These are phyloP conservation scores for Perccottus glenii DNA, from an alignment of 2,113 vertebrate genomes.

Conservation along the genomic window DNA sequence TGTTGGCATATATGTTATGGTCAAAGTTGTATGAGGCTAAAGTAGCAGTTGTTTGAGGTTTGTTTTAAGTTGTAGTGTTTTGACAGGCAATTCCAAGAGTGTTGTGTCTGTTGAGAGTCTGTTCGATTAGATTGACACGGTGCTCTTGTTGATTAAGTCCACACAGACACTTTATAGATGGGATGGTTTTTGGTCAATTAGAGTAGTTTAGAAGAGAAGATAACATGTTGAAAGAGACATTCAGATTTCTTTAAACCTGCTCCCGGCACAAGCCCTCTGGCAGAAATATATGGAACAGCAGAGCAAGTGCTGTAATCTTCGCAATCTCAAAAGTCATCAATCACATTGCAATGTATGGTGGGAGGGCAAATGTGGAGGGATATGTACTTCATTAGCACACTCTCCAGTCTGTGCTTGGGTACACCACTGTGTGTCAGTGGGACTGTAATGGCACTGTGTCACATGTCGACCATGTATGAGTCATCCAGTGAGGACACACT, in stretches of 20 bases:
- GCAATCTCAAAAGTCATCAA: slow-evolving; percentile 48
- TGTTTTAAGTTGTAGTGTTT: too few relatives aligned
- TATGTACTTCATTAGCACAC: slow-evolving; percentile 42
- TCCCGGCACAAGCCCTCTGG: not conserved
- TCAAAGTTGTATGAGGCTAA: too few relatives aligned
- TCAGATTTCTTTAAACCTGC: not conserved
- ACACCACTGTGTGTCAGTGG: slow-evolving; percentile 14
- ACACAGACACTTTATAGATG: too few relatives aligned
- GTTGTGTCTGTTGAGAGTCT: too few relatives aligned
- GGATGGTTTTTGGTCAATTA: too few relatives aligned
- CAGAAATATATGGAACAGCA: slow-evolving; percentile 40
- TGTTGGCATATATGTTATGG: too few relatives aligned
- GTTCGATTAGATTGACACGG: too few relatives aligned
- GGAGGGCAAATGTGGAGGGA: slow-evolving; percentile 38
- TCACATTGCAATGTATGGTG: slow-evolving; percentile 64
- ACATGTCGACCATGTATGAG: slow-evolving; percentile 41
- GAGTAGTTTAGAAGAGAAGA: too few relatives aligned
- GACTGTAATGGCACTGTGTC: slow-evolving; percentile 31
- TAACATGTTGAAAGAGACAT: not conserved
- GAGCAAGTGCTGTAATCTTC: slow-evolving; percentile 39
- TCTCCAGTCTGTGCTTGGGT: not conserved
- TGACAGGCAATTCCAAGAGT: too few relatives aligned
- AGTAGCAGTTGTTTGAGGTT: not conserved
- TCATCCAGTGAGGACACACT: slow-evolving; percentile 32
- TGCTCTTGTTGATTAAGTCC: too few relatives aligned